Base-by-base conservation (phyloP, 2,113 vertebrate species). In the Indicator maculatus region DNA sequence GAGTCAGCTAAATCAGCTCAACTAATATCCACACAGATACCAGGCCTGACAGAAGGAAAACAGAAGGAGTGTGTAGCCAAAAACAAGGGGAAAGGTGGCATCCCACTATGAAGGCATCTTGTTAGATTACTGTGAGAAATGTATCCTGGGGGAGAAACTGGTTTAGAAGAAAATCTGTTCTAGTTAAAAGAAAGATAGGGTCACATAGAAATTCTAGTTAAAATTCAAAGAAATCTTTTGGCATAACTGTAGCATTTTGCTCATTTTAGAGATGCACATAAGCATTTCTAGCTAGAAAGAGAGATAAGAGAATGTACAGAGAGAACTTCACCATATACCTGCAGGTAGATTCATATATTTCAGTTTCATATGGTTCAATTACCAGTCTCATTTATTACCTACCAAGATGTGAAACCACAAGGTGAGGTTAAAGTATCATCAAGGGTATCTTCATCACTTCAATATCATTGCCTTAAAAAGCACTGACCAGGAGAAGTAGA, bases 401-500 rank as follows among this genome's bases (percentile, higher is more conserved):
- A 97, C 97, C 95, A 96, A 97, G 97, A 98, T 98, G 96, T 97
- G 97, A 98, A 98, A 98, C 98, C 97, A 98, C 97, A 97, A 98
- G 92, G 96, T 96, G 96, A 98, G 98, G 98, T 99, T 97, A 98
- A 98, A 98, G 97, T 93, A 94, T 96, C 98, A 98, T 96, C 79
- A 96, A 98, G 97, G 98, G 97, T 98, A 97, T 98, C 98, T 98
- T 98, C 98, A 99, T 99, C 98, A 99, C 98, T 99, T 99, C 97
- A 98, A 92, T 98, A 99, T 99, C 98, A 99, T 96, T 98, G 98
- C 98, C 98, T 98, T 98, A 97, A 99, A 98, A 98, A 98, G 98
- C 98, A 98, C 95, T 99, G 98, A 98, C 98, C 98, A 98, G 96
- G 95, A 98, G 96, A 97, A 98, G 98, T 88, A 96, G 96, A 97